Evolutionary conservation across 2,113 vertebrate species (phyloP), one percentile per base, ranked within the genome.

Genomic region (Pelvicachromis taeniatus): DNA sequence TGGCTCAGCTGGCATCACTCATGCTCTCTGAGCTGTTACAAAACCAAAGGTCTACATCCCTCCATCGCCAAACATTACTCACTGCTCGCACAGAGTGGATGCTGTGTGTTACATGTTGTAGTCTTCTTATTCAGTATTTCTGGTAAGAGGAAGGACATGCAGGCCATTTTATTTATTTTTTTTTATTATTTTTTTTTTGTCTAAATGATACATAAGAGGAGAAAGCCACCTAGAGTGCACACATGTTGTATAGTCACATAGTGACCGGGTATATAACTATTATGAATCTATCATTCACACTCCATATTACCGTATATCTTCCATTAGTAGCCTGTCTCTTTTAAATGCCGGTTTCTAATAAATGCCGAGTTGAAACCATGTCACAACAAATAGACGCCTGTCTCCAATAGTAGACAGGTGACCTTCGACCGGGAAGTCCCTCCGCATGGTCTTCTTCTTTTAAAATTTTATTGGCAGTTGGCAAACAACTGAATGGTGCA

Each of bases 1-100:
- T 81, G 88, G 87, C 89, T 84, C 82, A 50, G 77, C 90, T 86
- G 79, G 85, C 89, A 89, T 93, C 93, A 89, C 88, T 85, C 82
- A 10, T 87, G 79, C 85, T 90, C 85, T 75, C 29, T 84, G 81
- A 89, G 81, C 80, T 82, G 91, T 92, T 91, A 91, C 88, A 87
- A 93, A 94, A 94, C 93, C 87, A 94, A 93, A 92, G 89, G 85
- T 89, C 88, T 80, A 82, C 79, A 88, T 84, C 87, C 81, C 19
- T 86, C 55, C 82, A 79, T 92, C 77, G 80, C 83, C 56, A 83
- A 86, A 58, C 82, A 86, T 91, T 91, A 88, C 89, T 92, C 90
- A 91, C 78, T 8, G 65, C 83, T 85, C 70, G 78, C 55, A 29
- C 89, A 38, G 19, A 82, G 78, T 85, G 85, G 91, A 85, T 78